Evolutionary conservation across 2,888 invertebrate species (phyloP), one percentile per base, ranked within the genome.

Genomic region (Lymantria monacha): DNA sequence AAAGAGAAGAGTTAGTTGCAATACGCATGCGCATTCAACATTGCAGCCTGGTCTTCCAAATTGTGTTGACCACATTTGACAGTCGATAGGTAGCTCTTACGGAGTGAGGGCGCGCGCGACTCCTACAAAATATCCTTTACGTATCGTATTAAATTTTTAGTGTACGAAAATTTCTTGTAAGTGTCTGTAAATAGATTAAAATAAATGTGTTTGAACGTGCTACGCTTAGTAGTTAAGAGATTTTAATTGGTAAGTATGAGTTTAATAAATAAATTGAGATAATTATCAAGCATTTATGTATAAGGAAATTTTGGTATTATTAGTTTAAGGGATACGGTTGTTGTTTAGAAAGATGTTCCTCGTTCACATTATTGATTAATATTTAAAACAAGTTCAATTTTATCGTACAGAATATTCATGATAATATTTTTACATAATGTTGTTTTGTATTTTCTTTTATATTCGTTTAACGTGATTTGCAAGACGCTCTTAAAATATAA

Each of bases 21-120:
- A 58, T 50, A 70, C 87, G 90, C 90, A 81, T 80, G 89, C 89
- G 89, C 66, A 53, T 54, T 71, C 48, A 54, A 59, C 75, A 80
- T 77, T 89, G 89, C 89, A 89, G 88, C 81, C 82, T 74, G 74
- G 75, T 74, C 73, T 75, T 57, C 64, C 74, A 77, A 76, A 72
- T 75, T 76, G 77, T 70, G 76, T 78, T 67, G 70, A 65, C 57
- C 59, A 61, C 50, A 66, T 58, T 10, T 38, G 12, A 38, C 12
- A 12, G 12, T 63, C 81, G 80, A 80, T 85, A 83, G 76, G 68
- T 67, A 69, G 57, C 74, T 72, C 67, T 63, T 54, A 56, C 30
- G 42, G 68, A 67, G 75, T 68, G 56, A 67, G 77, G 77, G 65
- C 81, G 82, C 61, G 69, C 69, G 68, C 65, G 64, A 49, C 51